Percentiles rank a stretch among this genome's conserved stretches.
phyloP scores from a whole-genome alignment of 2,888 invertebrate species.

The Nephrotoma guestfalica region DNA sequence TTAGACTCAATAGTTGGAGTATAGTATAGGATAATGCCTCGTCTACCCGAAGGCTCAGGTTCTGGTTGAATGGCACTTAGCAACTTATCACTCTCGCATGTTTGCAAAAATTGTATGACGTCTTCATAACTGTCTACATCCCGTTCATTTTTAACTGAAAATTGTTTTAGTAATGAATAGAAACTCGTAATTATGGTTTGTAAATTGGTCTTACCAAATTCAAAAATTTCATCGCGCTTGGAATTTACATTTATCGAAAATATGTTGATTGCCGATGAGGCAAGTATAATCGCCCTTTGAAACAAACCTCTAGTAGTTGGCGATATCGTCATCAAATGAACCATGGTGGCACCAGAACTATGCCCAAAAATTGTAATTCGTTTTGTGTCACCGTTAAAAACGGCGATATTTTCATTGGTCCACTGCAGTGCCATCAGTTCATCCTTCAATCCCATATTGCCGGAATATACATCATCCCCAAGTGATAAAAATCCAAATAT shows the following conservation, averaged over 20 bases:
- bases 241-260: background rate
- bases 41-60: background rate
- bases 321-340: constrained; percentile 15
- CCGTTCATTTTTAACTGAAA: background rate
- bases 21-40: background rate
- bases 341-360: constrained; percentile 25
- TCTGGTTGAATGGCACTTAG: background rate
- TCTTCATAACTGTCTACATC: constrained; percentile 1
- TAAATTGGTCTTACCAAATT: background rate
- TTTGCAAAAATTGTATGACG: constrained; percentile 5
- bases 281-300: constrained; percentile 5
- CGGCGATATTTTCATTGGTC: constrained; percentile 27
- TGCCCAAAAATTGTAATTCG: constrained; percentile 28
- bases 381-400: constrained; percentile 27
- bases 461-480: constrained; percentile 24
- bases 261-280: constrained; percentile 3
- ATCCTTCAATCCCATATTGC: constrained; percentile 32
- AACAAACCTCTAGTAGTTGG: constrained; percentile 4
- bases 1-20: background rate
- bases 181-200: background rate
- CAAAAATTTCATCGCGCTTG: background rate
- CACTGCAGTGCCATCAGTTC: constrained; percentile 26
- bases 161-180: background rate
- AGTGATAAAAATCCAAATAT: constrained; percentile 18
- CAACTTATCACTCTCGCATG: background rate